Conservation (phyloP, 2,113 vertebrate genomes). For the Prionailurus viverrinus region DNA sequence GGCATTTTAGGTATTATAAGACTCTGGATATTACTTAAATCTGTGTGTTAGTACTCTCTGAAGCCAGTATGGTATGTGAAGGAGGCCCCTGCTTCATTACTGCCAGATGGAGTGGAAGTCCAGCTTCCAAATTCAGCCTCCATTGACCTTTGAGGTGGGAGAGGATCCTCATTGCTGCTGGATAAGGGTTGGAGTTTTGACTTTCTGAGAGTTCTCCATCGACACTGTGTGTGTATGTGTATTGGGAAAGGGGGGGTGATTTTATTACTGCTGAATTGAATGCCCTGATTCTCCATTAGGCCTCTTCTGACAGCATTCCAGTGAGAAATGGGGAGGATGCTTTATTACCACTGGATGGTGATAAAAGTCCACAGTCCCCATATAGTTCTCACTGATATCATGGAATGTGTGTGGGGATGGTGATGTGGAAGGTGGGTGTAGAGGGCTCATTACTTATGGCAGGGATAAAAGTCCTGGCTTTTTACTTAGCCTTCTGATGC, state of each 20-base stretch:
- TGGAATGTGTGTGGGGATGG: accelerated
- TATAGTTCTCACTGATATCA: background rate
- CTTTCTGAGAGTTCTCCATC: background rate
- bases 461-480: background rate
- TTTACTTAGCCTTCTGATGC: background rate
- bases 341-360: background rate
- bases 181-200: background rate
- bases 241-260: background rate
- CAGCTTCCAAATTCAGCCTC: background rate
- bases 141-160: background rate
- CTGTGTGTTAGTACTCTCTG: background rate
- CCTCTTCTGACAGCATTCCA: background rate
- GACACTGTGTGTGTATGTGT: background rate
- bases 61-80: background rate
- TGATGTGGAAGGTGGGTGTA: background rate
- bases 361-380: background rate
- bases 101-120: background rate
- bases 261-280: background rate
- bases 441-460: background rate
- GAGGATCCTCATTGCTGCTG: background rate
- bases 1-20: background rate
- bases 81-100: background rate
- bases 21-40: background rate
- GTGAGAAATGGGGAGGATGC: background rate
- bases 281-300: background rate